Evolutionary conservation across 64 coral and sea anemone species (phyloP).

Genomic region (Dendronephthya gigantea): DNA sequence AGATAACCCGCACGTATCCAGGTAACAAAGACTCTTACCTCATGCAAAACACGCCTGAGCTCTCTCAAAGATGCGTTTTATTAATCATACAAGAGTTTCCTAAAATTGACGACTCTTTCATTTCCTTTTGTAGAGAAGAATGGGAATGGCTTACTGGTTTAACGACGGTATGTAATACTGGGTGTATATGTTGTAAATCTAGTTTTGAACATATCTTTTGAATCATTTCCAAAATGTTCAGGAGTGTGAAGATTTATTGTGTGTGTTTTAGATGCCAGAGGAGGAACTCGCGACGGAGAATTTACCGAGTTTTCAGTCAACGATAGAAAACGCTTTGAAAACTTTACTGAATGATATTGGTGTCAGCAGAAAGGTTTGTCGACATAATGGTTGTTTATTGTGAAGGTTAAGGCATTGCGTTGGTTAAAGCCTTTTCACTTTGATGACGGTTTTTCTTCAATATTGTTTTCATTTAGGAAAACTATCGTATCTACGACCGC

Average conservation of each 20-base stretch:
- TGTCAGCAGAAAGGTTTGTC: constrained; percentile 69
- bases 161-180: neutral
- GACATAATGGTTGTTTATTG: neutral
- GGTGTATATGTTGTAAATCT: no score
- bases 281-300: neutral
- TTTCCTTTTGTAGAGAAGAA: constrained; percentile 57
- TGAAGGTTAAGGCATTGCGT: neutral
- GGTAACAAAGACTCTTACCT: constrained; percentile 18
- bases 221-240: no score
- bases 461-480: neutral
- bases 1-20: constrained; percentile 85
- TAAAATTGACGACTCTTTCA: neutral
- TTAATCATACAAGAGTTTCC: neutral
- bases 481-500: constrained; percentile 84
- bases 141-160: constrained; percentile 85
- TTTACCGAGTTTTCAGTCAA: constrained; percentile 62
- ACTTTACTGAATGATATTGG: constrained; percentile 82
- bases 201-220: no score
- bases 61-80: no score
- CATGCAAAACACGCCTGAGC: no score
- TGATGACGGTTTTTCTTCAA: neutral
- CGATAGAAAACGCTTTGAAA: constrained; percentile 64
- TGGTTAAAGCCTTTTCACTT: no score
- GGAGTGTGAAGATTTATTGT: neutral
- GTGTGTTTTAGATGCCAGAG: neutral